Percentiles rank a stretch among this genome's conserved stretches.
These are phyloP conservation scores for Trichogramma evanescens DNA, from an alignment of 2,888 invertebrate genomes.

Conservation along the genomic window DNA sequence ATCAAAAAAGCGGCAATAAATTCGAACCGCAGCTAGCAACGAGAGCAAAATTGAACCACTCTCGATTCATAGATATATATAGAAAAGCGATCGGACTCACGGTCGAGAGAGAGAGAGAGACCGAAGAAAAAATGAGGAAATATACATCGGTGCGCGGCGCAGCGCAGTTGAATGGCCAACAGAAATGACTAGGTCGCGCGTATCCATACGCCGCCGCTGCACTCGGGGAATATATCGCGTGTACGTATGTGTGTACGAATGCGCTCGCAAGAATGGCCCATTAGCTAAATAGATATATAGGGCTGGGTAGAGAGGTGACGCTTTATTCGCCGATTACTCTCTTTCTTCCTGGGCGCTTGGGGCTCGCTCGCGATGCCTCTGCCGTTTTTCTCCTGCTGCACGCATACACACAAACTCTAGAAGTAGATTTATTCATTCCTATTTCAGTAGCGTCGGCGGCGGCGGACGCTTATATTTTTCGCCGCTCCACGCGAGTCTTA, in stretches of 20 bases:
- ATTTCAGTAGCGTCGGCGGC: constrained; percentile 2
- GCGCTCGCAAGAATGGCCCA: constrained; percentile 39
- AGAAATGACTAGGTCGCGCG: background rate
- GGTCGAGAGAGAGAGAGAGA: background rate
- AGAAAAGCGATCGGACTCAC: no score
- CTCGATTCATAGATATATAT: no score
- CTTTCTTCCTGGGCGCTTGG: constrained; percentile 13
- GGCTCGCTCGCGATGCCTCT: background rate
- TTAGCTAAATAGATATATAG: constrained; percentile 34
- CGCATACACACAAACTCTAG: background rate
- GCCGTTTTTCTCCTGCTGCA: background rate
- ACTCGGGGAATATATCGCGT: background rate
- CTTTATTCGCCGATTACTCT: constrained; percentile 35
- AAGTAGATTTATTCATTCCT: constrained; percentile 12
- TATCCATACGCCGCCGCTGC: constrained; percentile 11
- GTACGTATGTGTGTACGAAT: background rate
- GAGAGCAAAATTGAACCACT: no score
- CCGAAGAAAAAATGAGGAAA: constrained; percentile 27
- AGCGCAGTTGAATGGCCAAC: no score
- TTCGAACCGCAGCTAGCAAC: no score
- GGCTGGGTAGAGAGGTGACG: constrained; percentile 10
- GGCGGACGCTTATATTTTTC: background rate
- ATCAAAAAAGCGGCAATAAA: no score
- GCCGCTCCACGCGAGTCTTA: background rate
- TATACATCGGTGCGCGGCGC: constrained; percentile 24